phyloP scores from a whole-genome alignment of 2,113 vertebrate species.

The Ptilonorhynchus violaceus region DNA sequence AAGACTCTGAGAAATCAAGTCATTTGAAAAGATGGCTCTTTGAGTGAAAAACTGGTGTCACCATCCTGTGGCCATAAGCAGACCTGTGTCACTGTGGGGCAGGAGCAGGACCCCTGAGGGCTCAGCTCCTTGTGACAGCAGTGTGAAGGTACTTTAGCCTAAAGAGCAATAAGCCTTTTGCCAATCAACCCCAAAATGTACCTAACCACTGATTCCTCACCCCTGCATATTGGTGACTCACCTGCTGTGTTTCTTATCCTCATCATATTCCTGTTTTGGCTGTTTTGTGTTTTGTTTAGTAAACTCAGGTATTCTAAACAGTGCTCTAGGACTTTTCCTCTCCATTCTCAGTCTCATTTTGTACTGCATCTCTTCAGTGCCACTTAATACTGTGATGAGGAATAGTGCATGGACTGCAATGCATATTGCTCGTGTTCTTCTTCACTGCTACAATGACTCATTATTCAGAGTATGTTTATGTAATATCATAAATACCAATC shows the following conservation, averaged over 20 bases:
- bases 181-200: neutral
- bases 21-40: neutral
- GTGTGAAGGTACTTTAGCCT: neutral
- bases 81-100: neutral
- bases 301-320: neutral
- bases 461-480: conserved; percentile 72
- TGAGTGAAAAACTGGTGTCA: neutral
- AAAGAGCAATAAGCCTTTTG: neutral
- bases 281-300: neutral
- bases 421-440: conserved; percentile 41
- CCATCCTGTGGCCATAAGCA: neutral
- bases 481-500: conserved; percentile 79
- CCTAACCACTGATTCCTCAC: neutral
- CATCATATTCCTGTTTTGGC: neutral
- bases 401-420: neutral
- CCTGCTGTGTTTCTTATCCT: neutral
- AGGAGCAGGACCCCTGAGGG: neutral
- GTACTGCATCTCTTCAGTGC: neutral
- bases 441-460: conserved; percentile 68
- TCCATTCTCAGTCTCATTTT: neutral
- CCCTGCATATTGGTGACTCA: neutral
- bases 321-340: neutral
- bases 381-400: neutral
- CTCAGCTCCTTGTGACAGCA: neutral
- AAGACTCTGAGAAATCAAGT: neutral